Evolutionary conservation across 2,113 vertebrate genomes (phyloP).

Genomic region (Oceanites oceanicus): DNA sequence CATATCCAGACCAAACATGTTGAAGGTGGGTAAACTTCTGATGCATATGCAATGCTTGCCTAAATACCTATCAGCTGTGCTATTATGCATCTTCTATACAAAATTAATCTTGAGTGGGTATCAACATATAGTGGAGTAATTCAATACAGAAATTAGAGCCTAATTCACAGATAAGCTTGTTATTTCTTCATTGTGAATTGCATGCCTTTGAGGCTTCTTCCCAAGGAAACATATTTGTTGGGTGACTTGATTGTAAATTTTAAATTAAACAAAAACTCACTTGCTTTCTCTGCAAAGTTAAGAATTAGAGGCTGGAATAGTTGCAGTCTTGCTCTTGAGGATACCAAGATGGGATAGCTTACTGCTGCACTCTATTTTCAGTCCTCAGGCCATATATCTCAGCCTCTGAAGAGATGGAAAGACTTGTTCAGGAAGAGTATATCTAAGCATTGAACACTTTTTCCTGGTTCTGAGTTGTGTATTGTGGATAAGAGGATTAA

Average conservation of each 20-base stretch:
- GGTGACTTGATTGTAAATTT: background rate
- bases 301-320: background rate
- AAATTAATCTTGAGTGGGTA: background rate
- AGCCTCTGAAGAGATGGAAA: background rate
- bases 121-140: background rate
- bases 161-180: background rate
- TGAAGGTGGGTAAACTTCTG: background rate
- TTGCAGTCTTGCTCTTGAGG: background rate
- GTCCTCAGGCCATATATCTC: background rate
- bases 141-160: background rate
- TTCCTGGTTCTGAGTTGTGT: background rate
- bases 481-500: background rate
- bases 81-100: background rate
- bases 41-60: fast-evolving
- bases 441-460: background rate
- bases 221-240: background rate
- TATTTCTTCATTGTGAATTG: background rate
- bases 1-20: background rate
- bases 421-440: background rate
- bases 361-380: background rate
- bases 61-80: background rate
- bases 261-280: background rate
- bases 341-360: background rate
- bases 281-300: background rate
- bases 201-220: background rate